A percentile compares a stretch with the other conserved stretches of the same genome.
Evolutionary conservation across 1,140 invertebrate species (phyloP).

Genomic region (Aphaenogaster rudis): DNA sequence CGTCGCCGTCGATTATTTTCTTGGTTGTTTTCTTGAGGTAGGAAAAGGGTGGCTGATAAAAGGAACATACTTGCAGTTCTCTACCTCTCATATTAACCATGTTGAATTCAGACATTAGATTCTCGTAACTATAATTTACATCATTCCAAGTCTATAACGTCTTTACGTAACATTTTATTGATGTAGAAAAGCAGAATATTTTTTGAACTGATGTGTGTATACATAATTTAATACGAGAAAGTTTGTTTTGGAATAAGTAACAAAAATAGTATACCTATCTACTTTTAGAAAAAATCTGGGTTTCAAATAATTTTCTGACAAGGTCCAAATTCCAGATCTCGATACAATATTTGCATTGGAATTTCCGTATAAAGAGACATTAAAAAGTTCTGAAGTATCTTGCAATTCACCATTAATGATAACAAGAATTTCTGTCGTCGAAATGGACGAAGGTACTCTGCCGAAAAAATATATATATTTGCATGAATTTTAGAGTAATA

Average conservation of each 20-base stretch:
- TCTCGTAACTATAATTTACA: constrained; percentile 67
- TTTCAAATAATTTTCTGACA: constrained; percentile 78
- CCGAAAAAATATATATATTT: constrained; percentile 2
- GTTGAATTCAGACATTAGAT: constrained; percentile 23
- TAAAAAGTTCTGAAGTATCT: constrained; percentile 73
- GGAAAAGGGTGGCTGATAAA: constrained; percentile 77
- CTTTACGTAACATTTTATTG: neutral
- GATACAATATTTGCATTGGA: constrained; percentile 78
- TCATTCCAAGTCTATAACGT: neutral
- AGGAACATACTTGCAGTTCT: constrained; percentile 73
- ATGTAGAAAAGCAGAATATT: neutral
- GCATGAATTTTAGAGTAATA: constrained; percentile 2
- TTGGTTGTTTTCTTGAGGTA: constrained; percentile 77
- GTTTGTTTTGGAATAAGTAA: neutral
- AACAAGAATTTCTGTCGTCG: constrained; percentile 78
- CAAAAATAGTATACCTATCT: constrained; percentile 66
- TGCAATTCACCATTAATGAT: constrained; percentile 70
- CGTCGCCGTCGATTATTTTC: constrained; percentile 72
- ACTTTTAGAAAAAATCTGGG: constrained; percentile 76
- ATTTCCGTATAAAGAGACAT: constrained; percentile 76
- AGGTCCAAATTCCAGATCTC: constrained; percentile 75
- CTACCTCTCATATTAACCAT: constrained; percentile 75
- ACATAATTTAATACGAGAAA: neutral
- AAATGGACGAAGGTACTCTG: constrained; percentile 76
- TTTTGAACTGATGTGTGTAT: neutral